Evolutionary conservation across 2,113 vertebrate genomes (phyloP), one percentile per base, ranked within the genome.

Genomic region (Bufo gargarizans): DNA sequence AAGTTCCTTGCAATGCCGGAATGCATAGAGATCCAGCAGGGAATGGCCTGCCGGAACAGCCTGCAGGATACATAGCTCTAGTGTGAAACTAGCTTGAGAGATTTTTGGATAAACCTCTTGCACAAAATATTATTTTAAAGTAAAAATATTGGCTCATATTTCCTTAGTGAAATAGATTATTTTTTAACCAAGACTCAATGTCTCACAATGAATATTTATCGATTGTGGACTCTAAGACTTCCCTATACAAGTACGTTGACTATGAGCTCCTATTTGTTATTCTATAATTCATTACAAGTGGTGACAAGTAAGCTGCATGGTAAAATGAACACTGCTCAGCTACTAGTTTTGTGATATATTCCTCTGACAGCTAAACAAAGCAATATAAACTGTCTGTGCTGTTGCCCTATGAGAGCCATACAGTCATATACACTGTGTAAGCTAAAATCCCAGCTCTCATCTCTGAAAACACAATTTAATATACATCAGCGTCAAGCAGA

Each of bases 381-480:
- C n/a, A 69, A 83, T 69, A 65, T 82, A 83, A 83, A 83, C 61
- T 83, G 50, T 71, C 16, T 55, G 11, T 53, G 63, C 50, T 55
- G 3, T 19, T 43, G 49, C 58, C 82, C 82, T 84, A 14, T 72
- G 53, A 58, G 49, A 84, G 22, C 53, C 16, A n/a, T 72, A 74
- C 16, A 55, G 67, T 10, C 55, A 50, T 83, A 83, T 83, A 83
- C 50, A 83, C 47, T 69, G 61, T 83, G 61, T 83, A 83, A 83
- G 81, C 61, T 82, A 67, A 83, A 50, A 83, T 83, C 61, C 19
- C 45, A 50, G 13, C 61, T 53, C 19, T 50, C 61, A 67, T 83
- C 19, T 69, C 63, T 83, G 19, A 69, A 69, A 69, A 83, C 47
- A 83, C 47, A 83, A 83, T 83, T 83, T 83, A 83, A 83, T 83